These are phyloP conservation scores for Habrosyne pyritoides DNA, from an alignment of 2,888 invertebrate genomes.

Conservation along the genomic window DNA sequence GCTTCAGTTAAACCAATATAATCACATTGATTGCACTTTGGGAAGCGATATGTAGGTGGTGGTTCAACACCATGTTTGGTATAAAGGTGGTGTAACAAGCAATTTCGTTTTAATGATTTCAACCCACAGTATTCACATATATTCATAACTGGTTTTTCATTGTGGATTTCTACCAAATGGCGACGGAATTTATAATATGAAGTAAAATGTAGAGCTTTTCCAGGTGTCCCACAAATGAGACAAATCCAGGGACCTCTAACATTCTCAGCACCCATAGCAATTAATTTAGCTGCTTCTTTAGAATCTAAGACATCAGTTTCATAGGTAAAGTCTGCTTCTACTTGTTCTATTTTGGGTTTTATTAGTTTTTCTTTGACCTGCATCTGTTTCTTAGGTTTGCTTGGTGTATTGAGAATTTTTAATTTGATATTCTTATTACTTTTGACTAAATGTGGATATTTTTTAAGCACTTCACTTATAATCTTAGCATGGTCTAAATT, in stretches of 20 bases:
- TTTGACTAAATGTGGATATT: conserved; percentile 94
- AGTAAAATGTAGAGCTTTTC: conserved; percentile 87
- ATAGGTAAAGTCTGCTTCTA: conserved; percentile 60
- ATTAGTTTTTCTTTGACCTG: conserved; percentile 40
- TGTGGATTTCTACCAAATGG: conserved; percentile 92
- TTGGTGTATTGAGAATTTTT: conserved; percentile 89
- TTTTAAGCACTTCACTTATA: conserved; percentile 93
- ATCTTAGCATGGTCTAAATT: conserved; percentile 91
- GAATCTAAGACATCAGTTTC: conserved; percentile 84
- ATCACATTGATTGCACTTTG: conserved; percentile 90
- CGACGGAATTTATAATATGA: conserved; percentile 91
- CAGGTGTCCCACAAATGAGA: conserved; percentile 87
- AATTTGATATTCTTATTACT: conserved; percentile 94
- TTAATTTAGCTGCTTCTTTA: conserved; percentile 84
- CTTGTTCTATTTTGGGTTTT: conserved; percentile 42
- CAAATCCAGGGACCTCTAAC: conserved; percentile 92
- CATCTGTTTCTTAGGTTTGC: conserved; percentile 47
- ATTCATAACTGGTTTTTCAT: conserved; percentile 89
- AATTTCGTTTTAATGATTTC: conserved; percentile 88
- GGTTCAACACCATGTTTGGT: conserved; percentile 91
- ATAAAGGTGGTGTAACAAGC: conserved; percentile 90
- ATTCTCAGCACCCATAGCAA: conserved; percentile 85
- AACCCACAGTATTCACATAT: conserved; percentile 94
- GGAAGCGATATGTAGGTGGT: conserved; percentile 88
- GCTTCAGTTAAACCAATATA: conserved; percentile 90